Base-by-base conservation (phyloP, 2,888 invertebrate species). In the Agrilus mali region DNA sequence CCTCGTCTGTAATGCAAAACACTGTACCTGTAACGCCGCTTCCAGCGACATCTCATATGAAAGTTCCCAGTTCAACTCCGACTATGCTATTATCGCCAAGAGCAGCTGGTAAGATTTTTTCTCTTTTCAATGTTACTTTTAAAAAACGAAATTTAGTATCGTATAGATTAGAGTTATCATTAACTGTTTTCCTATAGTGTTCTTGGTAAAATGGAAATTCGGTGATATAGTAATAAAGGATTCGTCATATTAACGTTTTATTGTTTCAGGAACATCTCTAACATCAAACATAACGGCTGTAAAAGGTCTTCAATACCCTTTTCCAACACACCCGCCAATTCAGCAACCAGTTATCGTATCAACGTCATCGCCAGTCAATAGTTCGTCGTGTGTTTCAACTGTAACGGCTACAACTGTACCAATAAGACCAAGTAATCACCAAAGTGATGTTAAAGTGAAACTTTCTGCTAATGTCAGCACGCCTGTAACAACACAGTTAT, bases 311-410 rank as follows among this genome's bases (percentile, higher is more conserved):
- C 86, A 82, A 64, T 86, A 82, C 68, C 86, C 84, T 39, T 85
- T 83, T 68, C 84, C 84, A 52, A 80, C 79, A 62, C 85, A 84
- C 66, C 83, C 82, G 55, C 82, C 83, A 44, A 64, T 71, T 50
- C 27, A 27, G 4, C 61, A 63, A 50, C 60, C 60, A 47, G 58
- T 63, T 22, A 55, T 61, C 13, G 51, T 51, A 32, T 38, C 50
- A 31, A 44, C 53, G 17, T 50, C 33, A 44, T 51, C 39, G 42
- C 54, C 37, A 50, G 27, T 27, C 27, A 27, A 10, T 10, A 27
- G 27, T 27, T 27, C 27, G 27, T 27, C 27, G 27, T 27, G 8
- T 27, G 10, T 10, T 27, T 22, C 22, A 22, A 22, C 31, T 13
- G 32, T 32, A 14, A 42, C 16, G 27, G 39, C 38, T 38, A 39